These are phyloP conservation scores for Nomada fabriciana DNA, from an alignment of 2,888 invertebrate species.

Conservation along the genomic window DNA sequence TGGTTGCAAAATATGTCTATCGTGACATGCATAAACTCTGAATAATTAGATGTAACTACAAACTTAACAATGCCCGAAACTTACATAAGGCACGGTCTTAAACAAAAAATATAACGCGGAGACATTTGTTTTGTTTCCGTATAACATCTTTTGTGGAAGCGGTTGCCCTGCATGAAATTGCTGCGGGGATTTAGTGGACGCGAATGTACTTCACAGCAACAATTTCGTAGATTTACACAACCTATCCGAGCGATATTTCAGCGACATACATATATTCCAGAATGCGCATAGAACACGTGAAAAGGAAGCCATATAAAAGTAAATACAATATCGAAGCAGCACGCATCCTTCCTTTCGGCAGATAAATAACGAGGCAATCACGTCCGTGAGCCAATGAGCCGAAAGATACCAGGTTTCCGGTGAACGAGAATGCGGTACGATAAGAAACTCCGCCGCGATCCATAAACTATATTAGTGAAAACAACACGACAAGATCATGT, in stretches of 20 bases:
- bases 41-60: background rate
- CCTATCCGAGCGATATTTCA: background rate
- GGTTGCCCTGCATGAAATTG: background rate
- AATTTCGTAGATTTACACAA: constrained; percentile 7
- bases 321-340: constrained; percentile 47
- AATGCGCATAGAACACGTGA: constrained; percentile 1
- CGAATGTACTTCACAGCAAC: constrained; percentile 9
- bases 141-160: background rate
- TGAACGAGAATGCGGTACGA: constrained; percentile 69
- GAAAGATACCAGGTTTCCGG: constrained; percentile 77
- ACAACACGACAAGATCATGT: constrained; percentile 22
- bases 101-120: background rate
- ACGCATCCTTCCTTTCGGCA: constrained; percentile 63
- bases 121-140: background rate
- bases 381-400: constrained; percentile 67
- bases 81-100: too few relatives aligned
- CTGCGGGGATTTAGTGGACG: constrained; percentile 10
- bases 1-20: constrained; percentile 43
- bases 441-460: constrained; percentile 55
- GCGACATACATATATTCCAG: background rate
- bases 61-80: background rate
- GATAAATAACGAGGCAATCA: constrained; percentile 64
- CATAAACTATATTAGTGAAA: constrained; percentile 35
- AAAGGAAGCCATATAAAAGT: constrained; percentile 30
- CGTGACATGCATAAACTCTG: constrained; percentile 1